Evolutionary conservation across 2,797 vertebrate species (phyloP), one percentile per base, ranked within the genome.

Genomic region (Rallus crepitans): DNA sequence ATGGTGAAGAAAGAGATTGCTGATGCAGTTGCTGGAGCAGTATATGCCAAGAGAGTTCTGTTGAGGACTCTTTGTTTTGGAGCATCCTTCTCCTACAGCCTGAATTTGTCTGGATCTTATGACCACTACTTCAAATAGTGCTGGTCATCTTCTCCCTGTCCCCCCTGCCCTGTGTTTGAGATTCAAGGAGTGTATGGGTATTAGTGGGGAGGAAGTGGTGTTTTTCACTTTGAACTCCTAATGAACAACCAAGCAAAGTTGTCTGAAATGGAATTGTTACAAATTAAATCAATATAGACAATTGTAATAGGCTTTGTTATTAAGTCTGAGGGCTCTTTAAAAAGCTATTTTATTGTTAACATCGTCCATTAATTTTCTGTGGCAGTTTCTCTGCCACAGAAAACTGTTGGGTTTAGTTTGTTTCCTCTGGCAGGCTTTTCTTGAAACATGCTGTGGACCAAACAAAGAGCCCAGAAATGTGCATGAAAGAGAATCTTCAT

Each of bases 341-440:
- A 86, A 89, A 66, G 16, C 37, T 78, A 0, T 30, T 86, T 55
- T 12, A n/a, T 77, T 91, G 87, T 82, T 89, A 52, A 65, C 81
- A 17, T 16, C 14, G 83, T 87, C 23, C 40, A 64, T 0, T 92
- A 65, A 23, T 19, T 92, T 93, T 93, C 66, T 79, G 47, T 76
- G 39, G 33, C 1, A 1, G 21, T 77, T 94, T 65, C 42, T 84
- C 48, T 87, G 1, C 37, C 37, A 37, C 37, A 37, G 37, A 37
- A 37, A 37, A 37, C 75, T 93, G 59, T 72, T 82, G 23, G 25
- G 24, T 93, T 91, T 82, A 40, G 30, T 91, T 79, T 59, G 30
- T 73, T 93, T 96, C 83, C 39, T 91, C 42, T 35, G 56, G n/a
- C 70, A 80, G 28, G 6, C 64, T 88, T 82, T 88, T 59, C 83